Evolutionary conservation across 1,140 invertebrate species (phyloP).

Genomic region (Bombus picipes): DNA sequence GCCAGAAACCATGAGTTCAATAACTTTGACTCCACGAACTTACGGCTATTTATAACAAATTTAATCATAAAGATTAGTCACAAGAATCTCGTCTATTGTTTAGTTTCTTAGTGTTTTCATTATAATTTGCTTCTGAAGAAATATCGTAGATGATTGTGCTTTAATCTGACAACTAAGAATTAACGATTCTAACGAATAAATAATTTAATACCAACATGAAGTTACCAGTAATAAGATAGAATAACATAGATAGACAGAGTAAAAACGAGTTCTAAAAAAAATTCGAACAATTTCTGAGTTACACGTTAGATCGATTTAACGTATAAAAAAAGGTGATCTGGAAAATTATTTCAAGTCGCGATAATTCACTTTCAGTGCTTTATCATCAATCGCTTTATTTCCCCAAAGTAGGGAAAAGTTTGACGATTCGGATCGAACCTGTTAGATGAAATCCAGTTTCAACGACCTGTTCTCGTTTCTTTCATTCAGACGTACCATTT

Average conservation of each 20-base stretch:
- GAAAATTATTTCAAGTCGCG: neutral
- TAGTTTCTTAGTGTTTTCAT: neutral
- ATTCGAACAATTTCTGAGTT: no score
- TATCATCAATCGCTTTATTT: neutral
- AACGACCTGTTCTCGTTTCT: neutral
- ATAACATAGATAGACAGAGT: no score
- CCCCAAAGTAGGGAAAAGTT: neutral
- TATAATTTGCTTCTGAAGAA: neutral
- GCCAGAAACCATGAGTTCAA: no score
- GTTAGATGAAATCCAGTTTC: neutral
- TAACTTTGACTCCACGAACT: no score
- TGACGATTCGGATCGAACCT: neutral
- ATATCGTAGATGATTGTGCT: neutral
- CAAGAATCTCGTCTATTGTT: neutral
- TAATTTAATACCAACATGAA: no score
- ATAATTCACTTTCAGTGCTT: neutral
- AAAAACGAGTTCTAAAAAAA: no score
- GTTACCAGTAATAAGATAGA: no score
- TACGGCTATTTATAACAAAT: no score
- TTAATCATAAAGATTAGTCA: no score
- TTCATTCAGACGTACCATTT: slow-evolving; percentile 5
- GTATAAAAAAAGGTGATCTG: neutral
- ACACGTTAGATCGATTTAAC: no score
- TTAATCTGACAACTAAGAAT: neutral
- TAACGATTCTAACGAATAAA: neutral